Conservation (phyloP, 2,113 vertebrate species). For the Danio rerio region GRCz12tu NC_133180.1:22115001-22115500, state of each 20-base stretch:
- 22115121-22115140: not conserved
- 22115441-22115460: constrained; percentile 90
- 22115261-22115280: not conserved
- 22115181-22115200: not conserved
- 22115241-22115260: not conserved
- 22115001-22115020: not conserved
- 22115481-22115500: constrained; percentile 81
- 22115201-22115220: not conserved
- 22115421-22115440: constrained; percentile 94
- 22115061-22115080: no score
- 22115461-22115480: constrained; percentile 87
- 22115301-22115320: no score
- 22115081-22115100: no score
- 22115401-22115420: constrained; percentile 89
- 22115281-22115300: no score
- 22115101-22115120: not conserved
- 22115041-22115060: no score
- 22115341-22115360: no score
- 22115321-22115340: no score
- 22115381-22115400: constrained; percentile 91
- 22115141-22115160: not conserved
- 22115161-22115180: not conserved
- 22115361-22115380: constrained; percentile 5
- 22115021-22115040: no score
- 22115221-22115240: not conserved